Evolutionary conservation across 1,140 invertebrate species (phyloP), one percentile per base, ranked within the genome.

Genomic region (Drosophila seguyi): DNA sequence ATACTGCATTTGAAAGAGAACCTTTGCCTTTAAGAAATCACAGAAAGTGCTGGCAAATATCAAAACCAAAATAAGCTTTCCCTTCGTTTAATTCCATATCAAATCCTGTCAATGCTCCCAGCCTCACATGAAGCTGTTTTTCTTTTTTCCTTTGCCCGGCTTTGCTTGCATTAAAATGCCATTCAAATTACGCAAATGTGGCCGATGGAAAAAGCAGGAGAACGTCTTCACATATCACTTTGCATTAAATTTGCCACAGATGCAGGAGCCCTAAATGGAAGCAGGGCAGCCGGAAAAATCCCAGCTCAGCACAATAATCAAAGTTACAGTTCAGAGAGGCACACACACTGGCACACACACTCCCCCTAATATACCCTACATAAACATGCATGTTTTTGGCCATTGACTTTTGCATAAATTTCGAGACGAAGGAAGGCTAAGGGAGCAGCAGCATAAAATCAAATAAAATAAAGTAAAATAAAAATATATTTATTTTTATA

Each of bases 401-500:
- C 75, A 83, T 79, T 88, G 79, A 62, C 76, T 71, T 60, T 48
- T 52, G 76, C 80, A 87, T 83, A 88, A 81, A 81, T 86, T 72
- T 45, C 14, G 8, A 41, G 44, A 22, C 47, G 53, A 47, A 52
- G 45, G 34, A 34, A 41, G 55, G 20, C 31, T n/a, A 38, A 50
- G n/a, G 25, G 27, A 68, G 68, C 67, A 62, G 39, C 53, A 13
- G 57, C 50, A 67, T 63, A 82, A 71, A 82, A 75, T 69, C 65
- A 75, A 55, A 85, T 84, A 66, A 63, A 81, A 78, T 78, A 72
- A 72, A 72, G 31, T 72, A 50, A 72, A 72, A 59, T 72, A 72
- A 55, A 78, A 61, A 75, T 75, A 62, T 81, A 60, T 88, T 88
- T 83, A 74, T 71, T 83, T 76, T 83, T 83, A 87, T 87, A 80